Conservation (phyloP, 2,113 vertebrate genomes). For the Pleuronectes platessa region DNA sequence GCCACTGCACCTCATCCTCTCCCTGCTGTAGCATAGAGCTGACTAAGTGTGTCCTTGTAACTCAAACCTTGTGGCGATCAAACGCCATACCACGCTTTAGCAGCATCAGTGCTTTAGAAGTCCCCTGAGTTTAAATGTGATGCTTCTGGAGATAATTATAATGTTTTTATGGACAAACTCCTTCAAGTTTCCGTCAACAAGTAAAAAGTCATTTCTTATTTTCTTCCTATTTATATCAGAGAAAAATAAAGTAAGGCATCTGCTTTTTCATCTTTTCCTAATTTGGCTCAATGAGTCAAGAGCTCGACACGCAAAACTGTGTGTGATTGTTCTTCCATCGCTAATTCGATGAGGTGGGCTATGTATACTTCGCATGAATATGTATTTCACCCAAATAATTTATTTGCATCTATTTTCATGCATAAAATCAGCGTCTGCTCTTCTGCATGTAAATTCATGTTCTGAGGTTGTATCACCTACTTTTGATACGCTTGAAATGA, state of each 20-base stretch:
- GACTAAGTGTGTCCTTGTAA: conserved; percentile 52
- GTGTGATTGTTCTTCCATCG: conserved; percentile 10
- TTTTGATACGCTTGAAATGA: conserved; percentile 52
- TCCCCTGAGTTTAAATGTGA: background rate
- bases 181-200: background rate
- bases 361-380: conserved; percentile 60
- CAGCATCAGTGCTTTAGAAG: conserved; percentile 3
- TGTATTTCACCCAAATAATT: conserved; percentile 40
- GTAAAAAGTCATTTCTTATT: background rate
- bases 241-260: background rate
- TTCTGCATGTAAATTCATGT: conserved; percentile 21
- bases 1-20: background rate
- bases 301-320: conserved; percentile 2
- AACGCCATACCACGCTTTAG: conserved; percentile 13
- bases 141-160: background rate
- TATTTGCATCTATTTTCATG: conserved; percentile 69
- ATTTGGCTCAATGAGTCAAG: conserved; percentile 3
- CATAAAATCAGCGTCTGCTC: conserved; percentile 24
- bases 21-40: conserved; percentile 21
- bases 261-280: conserved; percentile 1
- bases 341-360: conserved; percentile 41
- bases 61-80: conserved; percentile 35
- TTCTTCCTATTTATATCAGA: no score
- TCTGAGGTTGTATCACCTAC: conserved; percentile 46
- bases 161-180: conserved; percentile 7